These are phyloP conservation scores for Heteractis magnifica DNA, from an alignment of 92 coral and sea anemone genomes.

Conservation along the genomic window DNA sequence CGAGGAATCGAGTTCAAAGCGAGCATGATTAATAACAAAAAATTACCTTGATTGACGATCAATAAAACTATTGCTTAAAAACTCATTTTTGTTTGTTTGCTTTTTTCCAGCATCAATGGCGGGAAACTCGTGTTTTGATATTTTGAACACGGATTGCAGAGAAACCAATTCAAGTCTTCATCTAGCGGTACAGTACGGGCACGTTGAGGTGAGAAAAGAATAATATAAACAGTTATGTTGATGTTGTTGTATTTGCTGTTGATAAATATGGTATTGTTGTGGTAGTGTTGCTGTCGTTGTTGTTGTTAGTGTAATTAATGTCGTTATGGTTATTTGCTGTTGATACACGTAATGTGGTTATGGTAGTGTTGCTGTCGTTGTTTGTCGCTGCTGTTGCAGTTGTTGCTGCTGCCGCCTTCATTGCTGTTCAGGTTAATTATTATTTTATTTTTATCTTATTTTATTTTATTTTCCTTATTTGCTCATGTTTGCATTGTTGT, in stretches of 20 bases:
- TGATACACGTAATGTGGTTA: no score
- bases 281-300: neutral
- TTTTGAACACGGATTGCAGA: conserved; percentile 53
- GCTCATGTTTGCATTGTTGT: no score
- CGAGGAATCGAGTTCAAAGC: no score
- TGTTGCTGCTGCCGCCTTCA: no score
- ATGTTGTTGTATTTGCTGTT: neutral
- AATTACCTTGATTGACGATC: neutral
- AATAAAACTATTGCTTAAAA: neutral
- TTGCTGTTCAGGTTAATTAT: no score
- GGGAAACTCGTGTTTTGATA: conserved; percentile 60
- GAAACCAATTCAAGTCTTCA: conserved; percentile 77
- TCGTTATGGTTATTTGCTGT: no score
- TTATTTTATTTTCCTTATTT: no score
- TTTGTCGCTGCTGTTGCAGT: no score
- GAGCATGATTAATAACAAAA: no score
- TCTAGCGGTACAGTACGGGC: conserved; percentile 66
- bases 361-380: no score
- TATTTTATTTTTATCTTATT: no score
- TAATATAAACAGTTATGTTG: neutral
- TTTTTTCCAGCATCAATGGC: conserved; percentile 43
- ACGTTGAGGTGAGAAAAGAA: conserved; percentile 59
- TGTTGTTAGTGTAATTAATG: no score
- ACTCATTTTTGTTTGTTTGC: neutral
- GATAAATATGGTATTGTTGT: neutral